Evolutionary conservation across 1,140 invertebrate species (phyloP).

Genomic region (Drosophila suzukii): DNA sequence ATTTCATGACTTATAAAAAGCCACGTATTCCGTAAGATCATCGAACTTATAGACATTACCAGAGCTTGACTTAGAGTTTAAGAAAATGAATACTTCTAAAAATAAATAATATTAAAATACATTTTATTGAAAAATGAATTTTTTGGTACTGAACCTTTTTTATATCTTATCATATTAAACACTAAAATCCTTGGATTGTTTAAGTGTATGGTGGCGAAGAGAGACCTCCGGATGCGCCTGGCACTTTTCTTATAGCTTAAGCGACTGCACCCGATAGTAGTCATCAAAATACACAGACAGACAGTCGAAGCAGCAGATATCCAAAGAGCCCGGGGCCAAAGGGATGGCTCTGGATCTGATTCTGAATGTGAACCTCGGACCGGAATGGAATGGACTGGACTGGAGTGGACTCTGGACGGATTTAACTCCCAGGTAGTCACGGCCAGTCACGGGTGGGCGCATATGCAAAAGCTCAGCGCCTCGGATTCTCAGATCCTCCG

Average conservation of each 20-base stretch:
- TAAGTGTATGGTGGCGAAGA: constrained; percentile 1
- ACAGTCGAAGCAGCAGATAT: constrained; percentile 59
- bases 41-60: too few relatives aligned
- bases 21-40: too few relatives aligned
- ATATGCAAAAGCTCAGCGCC: constrained; percentile 70
- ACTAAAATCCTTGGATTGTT: too few relatives aligned
- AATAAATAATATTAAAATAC: too few relatives aligned
- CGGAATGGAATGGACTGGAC: constrained; percentile 3
- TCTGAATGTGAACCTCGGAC: constrained; percentile 27
- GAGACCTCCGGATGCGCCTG: constrained; percentile 73
- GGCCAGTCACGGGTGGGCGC: constrained; percentile 73
- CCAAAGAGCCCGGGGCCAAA: constrained; percentile 71
- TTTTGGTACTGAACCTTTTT: too few relatives aligned
- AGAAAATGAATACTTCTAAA: too few relatives aligned
- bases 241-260: constrained; percentile 45
- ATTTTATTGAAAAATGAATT: too few relatives aligned
- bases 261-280: constrained; percentile 66
- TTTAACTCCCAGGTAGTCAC: constrained; percentile 59
- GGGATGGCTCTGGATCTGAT: constrained; percentile 39
- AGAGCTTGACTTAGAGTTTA: too few relatives aligned
- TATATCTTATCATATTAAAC: too few relatives aligned
- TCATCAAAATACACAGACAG: constrained; percentile 67
- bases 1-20: too few relatives aligned
- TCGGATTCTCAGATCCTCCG: constrained; percentile 23
- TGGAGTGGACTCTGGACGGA: constrained; percentile 22